Evolutionary conservation across 1,140 invertebrate genomes (phyloP), one percentile per base, ranked within the genome.

Genomic region (Dreissena polymorpha): DNA sequence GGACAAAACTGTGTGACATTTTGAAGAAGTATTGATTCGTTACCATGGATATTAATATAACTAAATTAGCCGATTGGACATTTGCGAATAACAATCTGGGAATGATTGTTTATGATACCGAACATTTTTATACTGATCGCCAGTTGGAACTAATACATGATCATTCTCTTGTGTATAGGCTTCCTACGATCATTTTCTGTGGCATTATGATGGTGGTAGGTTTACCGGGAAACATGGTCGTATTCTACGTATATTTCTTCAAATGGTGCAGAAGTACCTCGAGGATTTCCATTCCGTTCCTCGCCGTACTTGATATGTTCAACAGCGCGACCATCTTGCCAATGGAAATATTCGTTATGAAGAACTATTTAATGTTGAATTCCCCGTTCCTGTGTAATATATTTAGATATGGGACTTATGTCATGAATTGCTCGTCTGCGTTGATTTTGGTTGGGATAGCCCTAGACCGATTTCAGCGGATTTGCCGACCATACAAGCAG

Each of bases 261-360:
- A 84, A 84, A 51, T 86, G 82, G 63, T 23, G 70, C 12, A 51
- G 51, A 25, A 84, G 79, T 25, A 78, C 80, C 23, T 84, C 85
- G 3, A 60, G 75, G 71, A 80, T 86, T 29, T 76, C 79, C 50
- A 80, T 86, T 14, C 13, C 83, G 18, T 69, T 76, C 53, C 75
- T 86, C 0, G 80, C 85, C 6, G 74, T 55, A 18, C 53, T 86
- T 5, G 85, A 86, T 67, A 49, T 83, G 29, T 25, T 82, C 16
- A 77, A 82, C 51, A 72, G 75, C 49, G 57, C 65, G 5, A 77
- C 74, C 12, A 83, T 69, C 0, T 27, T 84, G 10, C 81, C 82
- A 53, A 69, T 75, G 75, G 85, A 79, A 25, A 85, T 85, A 12
- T 81, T 63, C n/a, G 49, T 83, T 0, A 83, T 83, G 80, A 29